Evolutionary conservation across 2,797 vertebrate genomes (phyloP), one percentile per base, ranked within the genome.

Genomic region (Notoglanidium macrostoma): DNA sequence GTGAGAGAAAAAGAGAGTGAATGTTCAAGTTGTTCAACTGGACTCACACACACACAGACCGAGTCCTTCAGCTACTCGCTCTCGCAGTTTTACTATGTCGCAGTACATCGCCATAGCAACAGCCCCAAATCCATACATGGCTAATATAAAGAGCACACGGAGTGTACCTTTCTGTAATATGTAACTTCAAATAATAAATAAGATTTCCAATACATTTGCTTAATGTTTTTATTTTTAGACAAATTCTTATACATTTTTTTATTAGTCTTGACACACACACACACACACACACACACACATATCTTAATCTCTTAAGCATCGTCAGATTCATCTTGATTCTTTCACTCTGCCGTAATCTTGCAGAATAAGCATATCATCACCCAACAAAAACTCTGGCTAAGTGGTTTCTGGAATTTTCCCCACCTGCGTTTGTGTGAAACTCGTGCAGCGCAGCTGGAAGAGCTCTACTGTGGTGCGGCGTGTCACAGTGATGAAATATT

Each of bases 401-500:
- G 72, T n/a, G 44, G 2, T 51, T 74, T 51, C 44, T 74, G 72
- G 72, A 74, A 51, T 17, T 14, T 54, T 76, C 73, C 26, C 46
- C 46, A 76, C 73, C 46, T 76, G 2, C 46, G 8, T 76, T 17
- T 76, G 72, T 51, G 44, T 74, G 72, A 49, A 74, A 49, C 72
- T 74, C 44, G 2, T 76, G 73, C 73, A 9, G 73, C 73, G 29
- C 73, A 51, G 46, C 51, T 77, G 73, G 73, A 76, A n/a, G 49
- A 76, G 73, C 49, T 76, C 29, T 85, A 29, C n/a, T 4, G 35
- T 83, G 63, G 19, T 83, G 63, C 40, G 61, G 32, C 8, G n/a
- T 40, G 70, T 55, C 49, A 59, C 68, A 72, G 29, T 89, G 65
- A 83, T 86, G 74, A 90, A 89, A 77, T 82, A 86, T 89, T 86